Evolutionary conservation across 2,797 vertebrate genomes (phyloP).

Genomic region (Periophthalmus magnuspinnatus): DNA sequence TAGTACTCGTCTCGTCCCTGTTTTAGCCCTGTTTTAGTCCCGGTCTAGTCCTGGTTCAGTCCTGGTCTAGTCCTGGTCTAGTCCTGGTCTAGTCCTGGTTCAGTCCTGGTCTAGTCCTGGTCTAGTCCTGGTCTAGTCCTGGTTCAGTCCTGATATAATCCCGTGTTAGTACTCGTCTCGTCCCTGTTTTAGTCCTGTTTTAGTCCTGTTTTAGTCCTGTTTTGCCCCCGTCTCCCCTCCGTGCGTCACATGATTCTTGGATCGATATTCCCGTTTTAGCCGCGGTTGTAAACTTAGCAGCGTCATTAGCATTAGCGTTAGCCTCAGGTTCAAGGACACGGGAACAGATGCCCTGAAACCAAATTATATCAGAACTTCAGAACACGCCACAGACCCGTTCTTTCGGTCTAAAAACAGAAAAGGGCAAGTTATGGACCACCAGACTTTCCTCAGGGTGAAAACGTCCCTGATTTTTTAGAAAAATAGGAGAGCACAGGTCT

Average conservation of each 20-base stretch:
- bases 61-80: background rate
- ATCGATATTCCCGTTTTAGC: background rate
- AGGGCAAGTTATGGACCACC: too few species aligned
- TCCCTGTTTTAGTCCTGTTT: background rate
- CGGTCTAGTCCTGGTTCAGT: background rate
- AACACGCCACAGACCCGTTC: background rate
- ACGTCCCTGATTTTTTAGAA: too few species aligned
- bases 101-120: background rate
- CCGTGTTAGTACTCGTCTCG: background rate
- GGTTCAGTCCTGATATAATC: background rate
- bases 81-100: background rate
- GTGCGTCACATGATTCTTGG: background rate
- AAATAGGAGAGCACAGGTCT: too few species aligned
- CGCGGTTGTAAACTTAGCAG: slow-evolving; percentile 10
- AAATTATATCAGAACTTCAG: background rate
- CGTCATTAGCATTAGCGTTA: slow-evolving; percentile 65
- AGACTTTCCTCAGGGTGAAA: too few species aligned
- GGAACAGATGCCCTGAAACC: background rate
- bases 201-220: background rate
- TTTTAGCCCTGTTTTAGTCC: background rate
- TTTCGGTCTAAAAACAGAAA: background rate
- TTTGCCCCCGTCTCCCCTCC: background rate
- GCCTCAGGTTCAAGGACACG: slow-evolving; percentile 3
- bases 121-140: background rate
- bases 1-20: background rate